Percentiles rank a stretch among this genome's conserved stretches.
Conservation (phyloP, 2,797 vertebrate species). For the Phalanger gymnotis region DNA sequence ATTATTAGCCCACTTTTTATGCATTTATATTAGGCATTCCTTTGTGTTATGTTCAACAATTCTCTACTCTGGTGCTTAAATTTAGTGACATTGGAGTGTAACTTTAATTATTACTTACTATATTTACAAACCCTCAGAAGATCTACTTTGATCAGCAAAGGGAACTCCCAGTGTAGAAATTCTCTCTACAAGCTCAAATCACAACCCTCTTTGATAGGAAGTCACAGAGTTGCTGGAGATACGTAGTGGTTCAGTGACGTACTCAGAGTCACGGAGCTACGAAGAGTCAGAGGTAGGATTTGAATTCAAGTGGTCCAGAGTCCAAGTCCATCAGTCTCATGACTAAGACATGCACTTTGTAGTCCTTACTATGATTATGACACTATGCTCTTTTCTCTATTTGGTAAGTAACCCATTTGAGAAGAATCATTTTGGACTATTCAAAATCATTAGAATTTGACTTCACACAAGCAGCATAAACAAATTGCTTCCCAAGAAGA, state of each 20-base stretch:
- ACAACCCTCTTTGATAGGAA: not conserved
- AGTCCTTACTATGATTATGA: not conserved
- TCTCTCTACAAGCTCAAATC: not conserved
- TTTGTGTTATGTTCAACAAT: not conserved
- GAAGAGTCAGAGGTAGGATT: not conserved
- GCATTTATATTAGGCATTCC: not conserved
- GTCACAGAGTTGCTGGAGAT: not conserved
- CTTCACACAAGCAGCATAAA: slow-evolving; percentile 41
- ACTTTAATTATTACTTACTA: not conserved
- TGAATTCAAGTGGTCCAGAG: not conserved
- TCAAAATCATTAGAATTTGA: slow-evolving; percentile 38
- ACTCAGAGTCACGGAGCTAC: not conserved
- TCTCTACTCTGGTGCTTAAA: slow-evolving; percentile 4
- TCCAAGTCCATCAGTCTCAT: not conserved
- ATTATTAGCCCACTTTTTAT: not conserved
- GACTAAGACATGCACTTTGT: not conserved
- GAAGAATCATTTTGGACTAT: slow-evolving; percentile 20
- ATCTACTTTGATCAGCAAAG: not conserved
- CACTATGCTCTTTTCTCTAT: not conserved
- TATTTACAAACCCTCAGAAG: not conserved
- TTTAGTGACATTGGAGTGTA: not conserved
- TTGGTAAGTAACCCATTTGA: not conserved
- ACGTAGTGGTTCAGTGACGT: not conserved
- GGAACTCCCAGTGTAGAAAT: not conserved
- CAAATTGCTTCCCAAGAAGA: slow-evolving; percentile 43